Evolutionary conservation across 2,797 vertebrate species (phyloP).

Genomic region (Syndactyla subalaris): DNA sequence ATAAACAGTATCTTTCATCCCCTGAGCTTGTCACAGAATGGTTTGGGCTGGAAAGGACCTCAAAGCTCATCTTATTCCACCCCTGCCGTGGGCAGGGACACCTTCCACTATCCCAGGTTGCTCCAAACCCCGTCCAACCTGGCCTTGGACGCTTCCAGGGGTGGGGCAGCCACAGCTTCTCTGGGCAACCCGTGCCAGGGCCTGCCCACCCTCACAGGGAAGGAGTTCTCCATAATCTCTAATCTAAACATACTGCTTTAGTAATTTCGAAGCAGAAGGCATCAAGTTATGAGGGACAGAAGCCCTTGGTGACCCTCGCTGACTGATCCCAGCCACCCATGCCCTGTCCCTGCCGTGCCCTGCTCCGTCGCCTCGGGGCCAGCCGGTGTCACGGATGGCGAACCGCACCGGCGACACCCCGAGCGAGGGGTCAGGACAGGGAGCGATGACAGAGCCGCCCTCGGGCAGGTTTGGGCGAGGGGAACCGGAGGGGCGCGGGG

Average conservation of each 20-base stretch:
- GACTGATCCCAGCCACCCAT: not conserved
- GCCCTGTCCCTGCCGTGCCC: not conserved
- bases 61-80: not conserved
- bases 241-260: not conserved
- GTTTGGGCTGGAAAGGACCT: not conserved
- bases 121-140: not conserved
- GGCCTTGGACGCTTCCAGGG: not conserved
- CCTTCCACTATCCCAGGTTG: accelerated
- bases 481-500: not conserved
- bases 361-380: too few relatives aligned
- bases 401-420: not conserved
- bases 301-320: not conserved
- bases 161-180: not conserved
- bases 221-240: not conserved
- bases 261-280: not conserved
- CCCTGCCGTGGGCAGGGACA: not conserved
- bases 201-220: not conserved
- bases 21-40: not conserved
- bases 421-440: not conserved
- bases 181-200: not conserved
- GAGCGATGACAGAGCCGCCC: not conserved
- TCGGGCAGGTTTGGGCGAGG: not conserved
- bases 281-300: not conserved
- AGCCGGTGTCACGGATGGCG: not conserved
- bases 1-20: not conserved